A percentile compares a stretch with the other conserved stretches of the same genome.
Evolutionary conservation across 35 echinoderm and acorn worm genomes (phyloP).

Genomic region (Strongylocentrotus purpuratus): DNA sequence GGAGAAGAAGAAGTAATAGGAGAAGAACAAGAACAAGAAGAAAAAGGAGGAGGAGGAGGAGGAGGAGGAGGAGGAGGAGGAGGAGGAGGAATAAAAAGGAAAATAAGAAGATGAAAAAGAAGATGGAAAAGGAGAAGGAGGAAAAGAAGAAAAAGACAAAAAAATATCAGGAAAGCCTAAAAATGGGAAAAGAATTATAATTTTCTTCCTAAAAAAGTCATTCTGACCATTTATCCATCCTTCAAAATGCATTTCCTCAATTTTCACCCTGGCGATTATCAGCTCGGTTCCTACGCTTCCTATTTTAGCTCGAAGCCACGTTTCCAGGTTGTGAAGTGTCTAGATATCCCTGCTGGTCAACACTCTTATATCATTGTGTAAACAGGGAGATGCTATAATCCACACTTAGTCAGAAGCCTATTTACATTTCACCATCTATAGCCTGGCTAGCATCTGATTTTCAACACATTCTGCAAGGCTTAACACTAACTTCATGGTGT

Average conservation of each 20-base stretch:
- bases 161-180: no score
- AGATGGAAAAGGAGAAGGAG: no score
- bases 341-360: background rate
- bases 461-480: background rate
- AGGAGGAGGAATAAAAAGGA: no score
- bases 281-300: background rate
- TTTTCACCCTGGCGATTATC: background rate
- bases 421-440: slow-evolving; percentile 21
- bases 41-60: no score
- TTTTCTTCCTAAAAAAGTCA: no score
- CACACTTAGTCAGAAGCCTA: slow-evolving; percentile 11
- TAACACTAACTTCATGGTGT: background rate
- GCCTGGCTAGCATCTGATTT: background rate
- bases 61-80: no score
- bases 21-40: no score
- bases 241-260: background rate
- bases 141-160: no score
- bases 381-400: slow-evolving; percentile 31
- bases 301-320: background rate
- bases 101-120: no score
- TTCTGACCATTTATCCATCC: background rate
- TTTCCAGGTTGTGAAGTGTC: background rate
- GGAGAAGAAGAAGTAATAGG: no score
- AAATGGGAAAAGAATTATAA: no score
- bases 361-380: slow-evolving; percentile 27